Evolutionary conservation across 2,888 invertebrate species (phyloP).

Genomic region (Volucella zonaria): DNA sequence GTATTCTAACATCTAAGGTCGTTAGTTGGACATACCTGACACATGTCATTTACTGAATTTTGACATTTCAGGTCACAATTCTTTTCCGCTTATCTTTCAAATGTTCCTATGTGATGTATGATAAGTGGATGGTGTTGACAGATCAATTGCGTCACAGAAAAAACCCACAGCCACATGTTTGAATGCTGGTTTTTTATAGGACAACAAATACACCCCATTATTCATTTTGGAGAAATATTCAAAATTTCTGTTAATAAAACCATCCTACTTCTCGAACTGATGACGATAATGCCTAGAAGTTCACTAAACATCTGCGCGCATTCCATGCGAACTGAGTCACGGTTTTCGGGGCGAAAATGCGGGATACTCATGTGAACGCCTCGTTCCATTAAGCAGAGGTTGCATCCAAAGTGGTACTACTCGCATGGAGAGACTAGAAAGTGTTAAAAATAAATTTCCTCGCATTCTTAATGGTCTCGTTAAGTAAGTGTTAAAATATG

Average conservation of each 20-base stretch:
- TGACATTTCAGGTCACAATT: conserved; percentile 19
- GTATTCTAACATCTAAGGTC: conserved; percentile 11
- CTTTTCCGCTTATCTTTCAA: conserved; percentile 9
- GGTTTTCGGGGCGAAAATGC: too few relatives aligned
- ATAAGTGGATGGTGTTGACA: conserved; percentile 9
- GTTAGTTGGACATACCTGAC: conserved; percentile 15
- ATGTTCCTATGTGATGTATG: background rate
- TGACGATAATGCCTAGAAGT: background rate
- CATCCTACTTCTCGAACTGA: too few relatives aligned
- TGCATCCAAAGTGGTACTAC: too few relatives aligned
- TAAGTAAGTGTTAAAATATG: conserved; percentile 42
- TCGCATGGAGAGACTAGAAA: background rate
- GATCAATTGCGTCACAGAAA: conserved; percentile 35
- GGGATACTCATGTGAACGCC: too few relatives aligned
- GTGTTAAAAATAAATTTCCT: conserved; percentile 24
- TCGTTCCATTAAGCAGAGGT: too few relatives aligned
- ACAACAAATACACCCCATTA: too few relatives aligned
- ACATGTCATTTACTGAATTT: conserved; percentile 6
- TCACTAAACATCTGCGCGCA: conserved; percentile 1
- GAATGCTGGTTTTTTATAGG: background rate
- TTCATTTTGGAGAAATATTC: too few relatives aligned
- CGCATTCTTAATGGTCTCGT: conserved; percentile 19
- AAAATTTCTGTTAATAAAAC: too few relatives aligned
- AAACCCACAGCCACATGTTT: background rate
- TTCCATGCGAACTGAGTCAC: conserved; percentile 29